Evolutionary conservation across 1,140 invertebrate genomes (phyloP).

Genomic region (Papilio xuthus): DNA sequence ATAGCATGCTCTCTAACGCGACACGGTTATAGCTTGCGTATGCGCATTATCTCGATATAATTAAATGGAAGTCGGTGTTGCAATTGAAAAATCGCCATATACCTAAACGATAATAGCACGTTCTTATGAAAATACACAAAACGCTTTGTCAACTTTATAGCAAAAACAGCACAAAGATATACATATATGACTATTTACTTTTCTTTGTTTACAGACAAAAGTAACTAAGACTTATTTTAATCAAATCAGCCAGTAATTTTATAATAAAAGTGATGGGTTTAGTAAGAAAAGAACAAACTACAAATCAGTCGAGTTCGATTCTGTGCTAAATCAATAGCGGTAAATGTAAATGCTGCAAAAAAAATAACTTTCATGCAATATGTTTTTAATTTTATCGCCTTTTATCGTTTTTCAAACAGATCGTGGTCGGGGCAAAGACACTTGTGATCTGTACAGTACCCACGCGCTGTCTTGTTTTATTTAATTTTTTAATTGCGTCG

Average conservation of each 20-base stretch:
- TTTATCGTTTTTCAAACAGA: conserved; percentile 25
- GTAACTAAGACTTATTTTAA: background rate
- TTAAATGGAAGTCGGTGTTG: conserved; percentile 59
- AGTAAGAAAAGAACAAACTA: too few species aligned
- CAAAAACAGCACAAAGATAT: background rate
- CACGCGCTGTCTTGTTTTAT: conserved; percentile 65
- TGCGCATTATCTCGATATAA: conserved; percentile 70
- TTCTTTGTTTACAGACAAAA: conserved; percentile 5
- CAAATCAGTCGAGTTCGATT: too few species aligned
- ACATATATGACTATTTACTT: background rate
- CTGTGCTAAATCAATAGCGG: background rate
- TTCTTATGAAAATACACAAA: background rate
- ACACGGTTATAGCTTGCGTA: conserved; percentile 55
- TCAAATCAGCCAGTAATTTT: background rate
- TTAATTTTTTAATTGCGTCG: conserved; percentile 76
- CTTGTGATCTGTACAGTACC: conserved; percentile 47
- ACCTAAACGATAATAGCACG: conserved; percentile 33
- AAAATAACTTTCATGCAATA: background rate
- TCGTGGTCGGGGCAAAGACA: conserved; percentile 41
- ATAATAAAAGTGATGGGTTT: too few species aligned
- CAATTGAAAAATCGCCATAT: conserved; percentile 54
- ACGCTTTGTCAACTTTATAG: background rate
- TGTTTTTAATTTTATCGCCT: conserved; percentile 6
- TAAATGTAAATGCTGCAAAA: background rate
- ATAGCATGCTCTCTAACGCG: conserved; percentile 51